Percentiles rank a stretch among this genome's conserved stretches.
These are phyloP conservation scores for Picathartes gymnocephalus DNA, from an alignment of 2,113 vertebrate genomes.

Conservation along the genomic window DNA sequence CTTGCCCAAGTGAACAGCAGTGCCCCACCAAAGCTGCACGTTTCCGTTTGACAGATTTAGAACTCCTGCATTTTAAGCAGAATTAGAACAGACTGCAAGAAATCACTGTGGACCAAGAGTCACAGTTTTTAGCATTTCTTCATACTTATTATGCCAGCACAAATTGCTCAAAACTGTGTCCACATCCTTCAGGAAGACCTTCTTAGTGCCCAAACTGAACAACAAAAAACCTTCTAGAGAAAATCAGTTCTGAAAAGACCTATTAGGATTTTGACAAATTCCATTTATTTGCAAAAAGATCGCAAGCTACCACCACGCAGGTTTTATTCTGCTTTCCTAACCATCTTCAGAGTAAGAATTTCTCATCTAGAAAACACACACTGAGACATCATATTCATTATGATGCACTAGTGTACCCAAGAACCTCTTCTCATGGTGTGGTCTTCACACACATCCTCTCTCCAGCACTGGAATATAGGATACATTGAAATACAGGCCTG, in stretches of 20 bases:
- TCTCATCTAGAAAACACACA: neutral
- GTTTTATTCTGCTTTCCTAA: neutral
- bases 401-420: neutral
- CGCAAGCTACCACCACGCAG: neutral
- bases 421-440: neutral
- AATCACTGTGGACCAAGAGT: neutral
- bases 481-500: neutral
- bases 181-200: neutral
- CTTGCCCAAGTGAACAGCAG: neutral
- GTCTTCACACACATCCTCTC: neutral
- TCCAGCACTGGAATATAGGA: neutral
- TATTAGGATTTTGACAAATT: neutral
- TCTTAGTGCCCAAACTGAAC: neutral
- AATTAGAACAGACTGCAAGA: neutral
- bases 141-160: neutral
- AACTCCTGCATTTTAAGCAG: neutral
- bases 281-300: neutral
- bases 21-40: neutral
- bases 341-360: neutral
- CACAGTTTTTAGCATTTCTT: accelerated
- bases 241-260: neutral
- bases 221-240: neutral
- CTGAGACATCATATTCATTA: neutral
- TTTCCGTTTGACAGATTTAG: neutral
- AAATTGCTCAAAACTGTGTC: neutral